A percentile compares a stretch with the other conserved stretches of the same genome.
Evolutionary conservation across 2,888 invertebrate genomes (phyloP).

Genomic region (Thalpophila matura): DNA sequence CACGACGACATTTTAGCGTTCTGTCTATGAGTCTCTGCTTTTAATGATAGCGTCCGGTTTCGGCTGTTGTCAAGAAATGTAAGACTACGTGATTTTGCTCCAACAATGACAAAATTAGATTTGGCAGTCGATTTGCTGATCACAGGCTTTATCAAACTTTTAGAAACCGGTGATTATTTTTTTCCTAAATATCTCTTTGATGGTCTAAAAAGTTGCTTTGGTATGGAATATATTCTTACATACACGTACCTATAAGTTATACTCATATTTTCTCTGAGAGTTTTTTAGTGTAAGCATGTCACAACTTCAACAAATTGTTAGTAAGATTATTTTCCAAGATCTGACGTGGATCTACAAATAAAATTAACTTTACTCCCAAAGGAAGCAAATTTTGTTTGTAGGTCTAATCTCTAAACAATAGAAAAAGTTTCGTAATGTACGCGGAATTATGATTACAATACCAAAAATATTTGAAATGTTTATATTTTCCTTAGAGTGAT

Average conservation of each 20-base stretch:
- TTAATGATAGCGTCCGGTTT: neutral
- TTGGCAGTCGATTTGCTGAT: too few species aligned
- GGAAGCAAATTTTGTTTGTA: conserved; percentile 22
- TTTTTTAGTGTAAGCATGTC: conserved; percentile 4
- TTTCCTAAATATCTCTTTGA: too few species aligned
- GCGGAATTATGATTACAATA: conserved; percentile 12
- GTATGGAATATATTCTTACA: too few species aligned
- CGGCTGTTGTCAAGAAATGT: too few species aligned
- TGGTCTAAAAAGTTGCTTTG: too few species aligned
- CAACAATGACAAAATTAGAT: too few species aligned
- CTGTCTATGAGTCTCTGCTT: neutral
- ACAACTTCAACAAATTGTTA: conserved; percentile 16
- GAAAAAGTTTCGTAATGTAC: conserved; percentile 19
- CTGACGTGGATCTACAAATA: conserved; percentile 19
- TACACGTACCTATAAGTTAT: too few species aligned
- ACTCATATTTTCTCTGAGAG: too few species aligned
- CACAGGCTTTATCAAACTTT: too few species aligned
- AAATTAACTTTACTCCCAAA: conserved; percentile 45
- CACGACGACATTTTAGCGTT: conserved; percentile 3
- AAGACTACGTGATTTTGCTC: too few species aligned
- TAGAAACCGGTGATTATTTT: too few species aligned
- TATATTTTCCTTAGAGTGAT: conserved; percentile 6
- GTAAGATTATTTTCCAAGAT: conserved; percentile 27
- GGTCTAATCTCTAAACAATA: conserved; percentile 6
- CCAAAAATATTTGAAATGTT: conserved; percentile 9